Evolutionary conservation across 2,113 vertebrate species (phyloP), one percentile per base, ranked within the genome.

Genomic region (Pituophis catenifer): DNA sequence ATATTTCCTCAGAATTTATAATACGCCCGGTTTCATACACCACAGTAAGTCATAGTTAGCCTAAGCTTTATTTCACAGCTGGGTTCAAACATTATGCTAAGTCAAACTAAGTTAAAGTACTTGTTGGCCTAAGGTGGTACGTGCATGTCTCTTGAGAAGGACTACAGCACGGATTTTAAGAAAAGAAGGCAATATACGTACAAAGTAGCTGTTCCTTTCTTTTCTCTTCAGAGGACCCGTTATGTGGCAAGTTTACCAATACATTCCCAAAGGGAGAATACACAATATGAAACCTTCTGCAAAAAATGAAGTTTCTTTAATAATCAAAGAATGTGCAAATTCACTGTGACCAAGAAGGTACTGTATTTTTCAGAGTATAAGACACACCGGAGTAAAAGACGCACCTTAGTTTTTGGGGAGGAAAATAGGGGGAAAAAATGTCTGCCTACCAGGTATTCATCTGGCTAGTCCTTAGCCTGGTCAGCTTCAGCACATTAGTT

Each of bases 251-350:
- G 33, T 92, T 44, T 86, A 86, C 57, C 85, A 88, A 92, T 8
- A 26, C 89, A 44, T 48, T 48, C 86, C 53, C 50, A 95, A 50
- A 88, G 17, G 24, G 24, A n/a, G 33, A 15, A 17, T 26, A 33
- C 19, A 89, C 29, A 89, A 86, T 70, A 88, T 91, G 86, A 94
- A 88, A 94, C 58, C 17, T 87, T 89, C 57, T 87, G 88, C 92
- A 17, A 90, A 59, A 59, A 48, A 91, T 92, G 53, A 93, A 93
- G 62, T 19, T 1, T 55, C 75, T 90, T 91, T 94, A 89, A 33
- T 65, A 87, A 8, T 23, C 29, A 50, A 62, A 17, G 48, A 89
- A n/a, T 29, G 15, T 62, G 70, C 17, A 81, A 81, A 26, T 91
- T 44, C 90, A 10, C 4, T 11, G 86, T 92, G 81, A 23, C 29